These are phyloP conservation scores for Eucriotettix oculatus DNA, from an alignment of 2,888 invertebrate species.

Conservation along the genomic window DNA sequence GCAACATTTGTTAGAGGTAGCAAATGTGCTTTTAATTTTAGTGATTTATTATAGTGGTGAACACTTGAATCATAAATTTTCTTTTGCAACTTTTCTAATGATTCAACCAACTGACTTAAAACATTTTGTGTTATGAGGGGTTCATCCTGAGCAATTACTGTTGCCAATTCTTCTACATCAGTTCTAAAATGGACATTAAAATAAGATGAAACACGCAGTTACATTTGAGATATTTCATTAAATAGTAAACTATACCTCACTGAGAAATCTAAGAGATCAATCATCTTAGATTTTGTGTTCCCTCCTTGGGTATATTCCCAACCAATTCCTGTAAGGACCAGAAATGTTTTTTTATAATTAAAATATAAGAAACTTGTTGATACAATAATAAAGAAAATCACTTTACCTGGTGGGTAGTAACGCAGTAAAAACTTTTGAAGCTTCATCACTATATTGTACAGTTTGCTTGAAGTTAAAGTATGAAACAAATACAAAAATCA, in stretches of 20 bases:
- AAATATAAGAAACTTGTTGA: constrained; percentile 1
- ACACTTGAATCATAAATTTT: constrained; percentile 42
- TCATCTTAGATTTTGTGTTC: constrained; percentile 38
- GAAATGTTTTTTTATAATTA: neutral
- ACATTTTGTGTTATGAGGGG: constrained; percentile 39
- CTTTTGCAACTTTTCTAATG: constrained; percentile 42
- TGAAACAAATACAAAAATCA: no score
- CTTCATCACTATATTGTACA: constrained; percentile 30
- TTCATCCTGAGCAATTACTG: constrained; percentile 33
- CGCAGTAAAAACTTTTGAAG: constrained; percentile 49
- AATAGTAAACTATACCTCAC: constrained; percentile 31
- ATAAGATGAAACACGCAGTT: constrained; percentile 1
- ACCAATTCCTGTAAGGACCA: constrained; percentile 31
- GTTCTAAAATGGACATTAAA: constrained; percentile 3
- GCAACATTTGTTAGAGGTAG: constrained; percentile 56
- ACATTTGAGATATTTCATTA: neutral
- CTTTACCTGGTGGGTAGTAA: constrained; percentile 51
- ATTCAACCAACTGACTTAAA: constrained; percentile 38
- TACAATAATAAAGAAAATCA: neutral
- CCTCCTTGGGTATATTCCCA: constrained; percentile 43
- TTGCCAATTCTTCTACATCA: constrained; percentile 33
- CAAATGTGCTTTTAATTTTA: constrained; percentile 46
- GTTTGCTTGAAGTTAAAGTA: no score
- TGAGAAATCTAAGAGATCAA: constrained; percentile 46
- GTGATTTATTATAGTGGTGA: constrained; percentile 48